Base-by-base conservation (phyloP, 2,888 invertebrate species). In the Sinohyriopsis cumingii region DNA sequence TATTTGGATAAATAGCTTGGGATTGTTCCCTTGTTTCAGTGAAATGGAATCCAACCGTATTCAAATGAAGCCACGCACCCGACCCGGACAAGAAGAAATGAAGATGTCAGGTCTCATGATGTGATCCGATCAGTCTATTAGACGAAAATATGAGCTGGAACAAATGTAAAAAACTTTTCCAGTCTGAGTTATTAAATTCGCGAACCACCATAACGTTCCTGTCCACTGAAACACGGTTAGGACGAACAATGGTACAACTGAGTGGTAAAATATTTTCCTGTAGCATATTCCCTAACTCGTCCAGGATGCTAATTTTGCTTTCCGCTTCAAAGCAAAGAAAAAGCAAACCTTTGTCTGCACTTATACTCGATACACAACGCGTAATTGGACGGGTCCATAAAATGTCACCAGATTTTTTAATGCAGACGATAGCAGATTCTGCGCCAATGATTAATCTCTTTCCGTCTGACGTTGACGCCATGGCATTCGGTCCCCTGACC, bases 131-230 rank as follows among this genome's bases (percentile, higher is more conserved):
- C 22, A 22, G 28, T 25, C 25, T 57, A 15, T 25, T 57, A 22
- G 25, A 20, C 24, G 24, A 61, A 62, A 63, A 68, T 1, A 59
- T 25, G 33, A 74, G 57, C 12, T 67, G 59, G 61, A 76, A 77
- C 54, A 77, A 71, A 65, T 77, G 77, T n/a, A 77, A 75, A 54
- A 70, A 75, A 45, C 77, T 77, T 57, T 73, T 77, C 77, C 77
- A 77, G 68, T 77, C 77, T n/a, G 59, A 63, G 33, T 77, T 75
- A 53, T 70, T 77, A 63, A 77, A 77, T 64, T 77, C 77, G 54
- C 77, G 65, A 7, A 77, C 71, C n/a, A 77, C 66, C 75, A 77
- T 69, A 28, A 63, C 63, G 54, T 69, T 53, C 25, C 66, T 65
- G 33, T 77, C 77, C 2, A 77, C 71, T 3, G 75, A 73, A 19